Base-by-base conservation (phyloP, 2,888 invertebrate species). In the Hydrotaea diabolus region DNA sequence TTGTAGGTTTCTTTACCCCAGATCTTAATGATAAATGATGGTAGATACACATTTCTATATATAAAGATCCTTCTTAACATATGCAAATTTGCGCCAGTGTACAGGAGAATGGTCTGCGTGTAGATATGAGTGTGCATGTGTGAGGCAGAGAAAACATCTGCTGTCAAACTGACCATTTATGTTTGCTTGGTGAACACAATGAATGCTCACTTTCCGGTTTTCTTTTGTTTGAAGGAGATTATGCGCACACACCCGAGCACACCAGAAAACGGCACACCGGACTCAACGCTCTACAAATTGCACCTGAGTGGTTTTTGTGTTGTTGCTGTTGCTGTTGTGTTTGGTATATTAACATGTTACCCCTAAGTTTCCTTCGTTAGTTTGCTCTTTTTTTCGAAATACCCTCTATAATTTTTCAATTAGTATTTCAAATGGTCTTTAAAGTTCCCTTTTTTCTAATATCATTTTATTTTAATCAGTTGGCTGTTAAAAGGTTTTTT, bases 261-360 rank as follows among this genome's bases (percentile, higher is more conserved):
- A 31, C 80, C 15, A 59, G 23, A 59, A 15, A 59, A 19, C 21
- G 15, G 15, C 23, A 59, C 11, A 57, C 23, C 21, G n/a, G 31
- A 19, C 59, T 23, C 13, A 82, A 75, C 73, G 85, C 82, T 87
- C 89, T 89, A 89, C 91, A 91, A 91, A 91, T 91, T 91, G 91
- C 91, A 91, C 91, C 91, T 91, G 91, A 91, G 89, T 88, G 88
- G 64, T 75, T 62, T 69, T 66, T 69, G 57, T 77, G 31, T 21
- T 69, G 5, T 11, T n/a, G n/a, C n/a, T n/a, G n/a, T n/a, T n/a
- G n/a, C n/a, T n/a, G n/a, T n/a, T n/a, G n/a, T n/a, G n/a, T n/a
- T n/a, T n/a, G n/a, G n/a, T n/a, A n/a, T n/a, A 19, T 31, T 80
- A 2, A 46, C n/a, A 7, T 39, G 15, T 77, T 76, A 84, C 77